Base-by-base conservation (phyloP, 2,797 vertebrate genomes). In the Epinephelus awoara region DNA sequence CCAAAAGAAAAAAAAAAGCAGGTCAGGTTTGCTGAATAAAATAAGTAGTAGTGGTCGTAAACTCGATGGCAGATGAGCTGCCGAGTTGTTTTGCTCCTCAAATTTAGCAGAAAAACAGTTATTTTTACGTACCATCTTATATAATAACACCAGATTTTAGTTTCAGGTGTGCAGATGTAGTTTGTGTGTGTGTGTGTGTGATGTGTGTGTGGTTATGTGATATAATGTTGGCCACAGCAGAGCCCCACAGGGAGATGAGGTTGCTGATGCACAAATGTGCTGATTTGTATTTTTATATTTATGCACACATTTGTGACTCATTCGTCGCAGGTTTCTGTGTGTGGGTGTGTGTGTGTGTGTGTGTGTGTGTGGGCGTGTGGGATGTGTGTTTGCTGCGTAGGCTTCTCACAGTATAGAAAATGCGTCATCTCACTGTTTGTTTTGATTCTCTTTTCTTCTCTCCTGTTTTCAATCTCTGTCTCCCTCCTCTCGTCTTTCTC, bases 341-440 rank as follows among this genome's bases (percentile, higher is more conserved):
- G 69, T 29, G 68, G 62, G 62, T 14, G 17, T 75, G 52, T 34
- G 69, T 2, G 76, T 3, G 67, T 0, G 59, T 25, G 74, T 55
- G 84, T 47, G 56, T 62, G 23, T 21, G 23, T 21, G 56, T 62
- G 81, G 1, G 55, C 63, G 82, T 27, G 86, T 64, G 83, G 67
- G 81, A 68, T 72, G 70, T 67, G 64, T 76, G 63, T 83, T 85
- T 79, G 86, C 80, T 90, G 85, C 83, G 83, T 89, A 88, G 85
- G 89, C 78, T 81, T 72, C 85, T 90, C 75, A 87, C 86, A 34
- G 76, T 90, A 89, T 89, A 91, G 89, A 90, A 91, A 91, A 86
- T 92, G 91, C 91, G 88, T 91, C 91, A 94, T 95, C 68, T 90
- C 58, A 89, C 68, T 11, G 65, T 72, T 57, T 72, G 91, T 90